phyloP scores from a whole-genome alignment of 1,140 invertebrate genomes.

The Heliconius melpomene region DNA sequence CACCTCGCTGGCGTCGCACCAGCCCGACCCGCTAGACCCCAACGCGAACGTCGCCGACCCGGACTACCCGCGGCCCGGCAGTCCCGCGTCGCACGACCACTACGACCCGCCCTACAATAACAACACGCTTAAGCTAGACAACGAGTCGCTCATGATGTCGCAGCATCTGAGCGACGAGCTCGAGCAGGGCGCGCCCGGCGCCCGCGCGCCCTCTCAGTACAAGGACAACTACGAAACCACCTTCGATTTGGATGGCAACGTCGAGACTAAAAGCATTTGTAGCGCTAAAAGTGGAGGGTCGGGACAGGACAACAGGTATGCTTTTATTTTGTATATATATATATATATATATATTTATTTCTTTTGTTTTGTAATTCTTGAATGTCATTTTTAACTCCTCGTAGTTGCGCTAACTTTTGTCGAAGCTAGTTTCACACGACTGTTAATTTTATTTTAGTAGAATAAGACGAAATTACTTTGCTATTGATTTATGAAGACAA shows the following conservation, averaged over 20 bases:
- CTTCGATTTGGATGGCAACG: slow-evolving; percentile 91
- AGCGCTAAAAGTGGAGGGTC: slow-evolving; percentile 85
- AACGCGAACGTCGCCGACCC: slow-evolving; percentile 59
- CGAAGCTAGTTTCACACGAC: not conserved
- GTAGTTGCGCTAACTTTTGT: not conserved
- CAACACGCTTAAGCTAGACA: slow-evolving; percentile 76
- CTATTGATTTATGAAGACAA: not conserved
- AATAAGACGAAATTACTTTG: not conserved
- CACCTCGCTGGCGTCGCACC: slow-evolving; percentile 60
- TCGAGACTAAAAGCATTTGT: slow-evolving; percentile 87
- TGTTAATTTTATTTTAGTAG: not conserved
- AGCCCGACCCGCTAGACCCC: slow-evolving; percentile 54
- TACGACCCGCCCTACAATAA: slow-evolving; percentile 75
- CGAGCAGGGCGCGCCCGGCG: slow-evolving; percentile 51
- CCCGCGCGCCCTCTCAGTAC: slow-evolving; percentile 63
- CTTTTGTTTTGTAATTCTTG: slow-evolving; percentile 16
- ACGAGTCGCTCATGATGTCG: slow-evolving; percentile 75
- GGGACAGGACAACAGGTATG: slow-evolving; percentile 85
- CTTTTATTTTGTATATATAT: slow-evolving; percentile 31
- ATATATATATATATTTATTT: slow-evolving; percentile 26
- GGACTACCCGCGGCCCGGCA: slow-evolving; percentile 67
- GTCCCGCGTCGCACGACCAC: slow-evolving; percentile 70
- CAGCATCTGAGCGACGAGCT: slow-evolving; percentile 70
- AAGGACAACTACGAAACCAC: slow-evolving; percentile 91
- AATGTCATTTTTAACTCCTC: slow-evolving; percentile 1